Conservation (phyloP, 1,140 invertebrate species). For the Scaptomyza hsui region DNA sequence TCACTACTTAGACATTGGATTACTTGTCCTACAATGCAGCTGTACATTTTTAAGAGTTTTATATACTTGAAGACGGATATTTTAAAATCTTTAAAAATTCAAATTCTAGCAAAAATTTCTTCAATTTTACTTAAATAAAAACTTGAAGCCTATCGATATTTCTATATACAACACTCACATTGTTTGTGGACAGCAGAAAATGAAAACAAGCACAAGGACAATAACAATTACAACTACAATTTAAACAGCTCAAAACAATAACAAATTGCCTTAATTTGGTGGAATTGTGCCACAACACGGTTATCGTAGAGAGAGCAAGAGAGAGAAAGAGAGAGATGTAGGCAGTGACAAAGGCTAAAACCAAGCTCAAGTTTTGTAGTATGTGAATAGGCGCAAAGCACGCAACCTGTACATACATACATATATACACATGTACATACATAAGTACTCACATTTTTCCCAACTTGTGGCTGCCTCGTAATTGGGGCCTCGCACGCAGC, state of each 20-base stretch:
- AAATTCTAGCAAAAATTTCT: not conserved
- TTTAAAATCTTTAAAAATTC: not conserved
- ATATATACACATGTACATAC: not conserved
- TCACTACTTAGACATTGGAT: not conserved
- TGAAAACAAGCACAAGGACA: conserved; percentile 19
- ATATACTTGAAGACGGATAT: too few species aligned
- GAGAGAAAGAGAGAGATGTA: not conserved
- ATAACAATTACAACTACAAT: conserved; percentile 19
- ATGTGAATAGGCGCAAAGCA: conserved; percentile 50
- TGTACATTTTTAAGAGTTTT: not conserved
- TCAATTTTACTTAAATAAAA: not conserved
- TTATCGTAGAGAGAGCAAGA: too few species aligned
- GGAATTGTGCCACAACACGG: conserved; percentile 42
- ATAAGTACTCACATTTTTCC: not conserved
- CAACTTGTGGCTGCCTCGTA: conserved; percentile 36
- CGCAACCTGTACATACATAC: conserved; percentile 48
- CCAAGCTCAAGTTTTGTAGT: not conserved
- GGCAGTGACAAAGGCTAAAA: conserved; percentile 2
- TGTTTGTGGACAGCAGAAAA: conserved; percentile 5
- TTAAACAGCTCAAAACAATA: conserved; percentile 25
- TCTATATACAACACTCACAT: conserved; percentile 10
- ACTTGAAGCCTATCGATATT: conserved; percentile 36
- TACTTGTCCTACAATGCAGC: not conserved
- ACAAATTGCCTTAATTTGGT: conserved; percentile 72
- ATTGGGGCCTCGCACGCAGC: conserved; percentile 66